A percentile compares a stretch with the other conserved stretches of the same genome.
Evolutionary conservation across 2,888 invertebrate species (phyloP).

Genomic region (Nephrotoma flavescens): DNA sequence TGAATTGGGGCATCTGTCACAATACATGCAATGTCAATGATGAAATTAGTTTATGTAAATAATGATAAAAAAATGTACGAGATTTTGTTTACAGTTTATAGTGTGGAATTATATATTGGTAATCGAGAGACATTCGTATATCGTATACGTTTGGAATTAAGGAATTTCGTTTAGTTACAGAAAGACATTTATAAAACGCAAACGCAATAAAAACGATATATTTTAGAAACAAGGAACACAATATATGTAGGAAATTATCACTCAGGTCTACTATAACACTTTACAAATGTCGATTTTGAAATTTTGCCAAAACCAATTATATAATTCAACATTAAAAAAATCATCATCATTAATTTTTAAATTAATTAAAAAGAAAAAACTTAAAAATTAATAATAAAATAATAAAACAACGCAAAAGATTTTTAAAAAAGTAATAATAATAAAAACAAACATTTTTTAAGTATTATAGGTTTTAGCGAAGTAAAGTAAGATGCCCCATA

Average conservation of each 20-base stretch:
- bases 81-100: neutral
- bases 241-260: neutral
- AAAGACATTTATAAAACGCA: neutral
- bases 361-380: neutral
- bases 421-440: neutral
- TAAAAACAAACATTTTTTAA: neutral
- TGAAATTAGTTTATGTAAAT: neutral
- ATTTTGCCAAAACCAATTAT: neutral
- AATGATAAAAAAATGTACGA: neutral
- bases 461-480: constrained; percentile 24
- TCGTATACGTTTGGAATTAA: neutral
- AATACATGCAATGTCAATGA: neutral
- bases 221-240: neutral
- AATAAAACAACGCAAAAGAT: neutral
- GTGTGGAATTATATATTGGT: neutral
- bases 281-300: neutral
- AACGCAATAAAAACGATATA: neutral
- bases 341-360: neutral
- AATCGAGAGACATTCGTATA: neutral
- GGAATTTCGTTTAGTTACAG: neutral
- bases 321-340: neutral
- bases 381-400: neutral
- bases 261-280: neutral
- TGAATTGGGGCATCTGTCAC: neutral
- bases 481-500: constrained; percentile 69